Conservation (phyloP, 2,888 invertebrate genomes). For the Melanostoma scalare region DNA sequence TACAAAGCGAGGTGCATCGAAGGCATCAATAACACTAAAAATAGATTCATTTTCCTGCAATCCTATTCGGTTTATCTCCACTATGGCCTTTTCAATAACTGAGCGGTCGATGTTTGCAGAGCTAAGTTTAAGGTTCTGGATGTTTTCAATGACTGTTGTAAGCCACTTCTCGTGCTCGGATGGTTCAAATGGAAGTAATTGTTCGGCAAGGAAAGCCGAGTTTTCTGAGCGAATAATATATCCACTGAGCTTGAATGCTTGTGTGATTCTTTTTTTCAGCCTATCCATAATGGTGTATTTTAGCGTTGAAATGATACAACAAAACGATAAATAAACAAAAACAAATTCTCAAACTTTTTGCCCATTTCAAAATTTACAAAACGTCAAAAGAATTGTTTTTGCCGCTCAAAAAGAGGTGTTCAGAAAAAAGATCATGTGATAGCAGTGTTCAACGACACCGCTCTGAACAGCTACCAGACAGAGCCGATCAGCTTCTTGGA, state of each 20-base stretch:
- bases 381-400: conserved; percentile 34
- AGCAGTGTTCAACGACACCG: neutral
- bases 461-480: no score
- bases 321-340: conserved; percentile 22
- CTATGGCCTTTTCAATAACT: conserved; percentile 87
- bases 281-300: conserved; percentile 66
- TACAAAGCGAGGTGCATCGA: conserved; percentile 89
- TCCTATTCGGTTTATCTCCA: conserved; percentile 80
- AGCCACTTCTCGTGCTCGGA: conserved; percentile 87
- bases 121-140: conserved; percentile 89
- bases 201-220: conserved; percentile 87
- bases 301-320: neutral
- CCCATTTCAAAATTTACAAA: conserved; percentile 40
- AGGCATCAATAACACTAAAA: conserved; percentile 91
- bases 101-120: conserved; percentile 88
- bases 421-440: neutral
- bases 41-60: conserved; percentile 85
- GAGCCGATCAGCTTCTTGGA: no score
- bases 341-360: neutral
- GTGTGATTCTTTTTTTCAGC: conserved; percentile 85
- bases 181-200: conserved; percentile 85
- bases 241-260: conserved; percentile 89
- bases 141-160: conserved; percentile 89
- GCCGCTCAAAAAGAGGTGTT: conserved; percentile 23
- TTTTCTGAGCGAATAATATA: conserved; percentile 89